Conservation (phyloP, 2,888 invertebrate genomes). For the Clunio marinus region DNA sequence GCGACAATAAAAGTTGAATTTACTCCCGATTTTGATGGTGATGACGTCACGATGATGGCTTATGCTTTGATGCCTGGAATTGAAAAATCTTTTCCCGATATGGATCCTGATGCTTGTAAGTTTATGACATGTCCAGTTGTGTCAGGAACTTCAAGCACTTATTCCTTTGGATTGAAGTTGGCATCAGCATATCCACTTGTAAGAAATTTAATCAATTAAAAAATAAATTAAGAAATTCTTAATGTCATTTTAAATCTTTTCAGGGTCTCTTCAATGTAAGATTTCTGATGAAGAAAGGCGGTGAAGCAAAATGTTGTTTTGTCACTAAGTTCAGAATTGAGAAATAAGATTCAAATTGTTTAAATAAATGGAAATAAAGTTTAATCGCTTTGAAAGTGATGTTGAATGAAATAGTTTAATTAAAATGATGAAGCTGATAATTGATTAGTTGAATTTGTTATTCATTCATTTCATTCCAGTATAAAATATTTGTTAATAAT, state of each 20-base stretch:
- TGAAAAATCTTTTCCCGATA: slow-evolving; percentile 53
- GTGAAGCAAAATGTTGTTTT: slow-evolving; percentile 26
- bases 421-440: too few species aligned
- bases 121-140: slow-evolving; percentile 50
- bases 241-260: neutral
- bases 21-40: slow-evolving; percentile 52
- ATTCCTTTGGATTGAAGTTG: slow-evolving; percentile 48
- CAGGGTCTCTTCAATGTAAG: neutral
- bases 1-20: slow-evolving; percentile 50
- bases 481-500: too few species aligned
- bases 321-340: slow-evolving; percentile 9
- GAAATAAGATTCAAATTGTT: neutral
- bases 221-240: too few species aligned
- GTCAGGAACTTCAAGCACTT: slow-evolving; percentile 48
- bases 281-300: neutral
- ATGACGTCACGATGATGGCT: slow-evolving; percentile 51
- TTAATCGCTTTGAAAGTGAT: too few species aligned
- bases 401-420: too few species aligned
- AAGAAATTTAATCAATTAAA: slow-evolving; percentile 43
- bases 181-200: slow-evolving; percentile 51
- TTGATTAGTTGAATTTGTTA: too few species aligned
- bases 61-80: slow-evolving; percentile 51
- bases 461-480: too few species aligned
- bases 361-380: too few species aligned
- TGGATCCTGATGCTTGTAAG: slow-evolving; percentile 51